Evolutionary conservation across 2,797 vertebrate genomes (phyloP).

Genomic region (Spheniscus humboldti): DNA sequence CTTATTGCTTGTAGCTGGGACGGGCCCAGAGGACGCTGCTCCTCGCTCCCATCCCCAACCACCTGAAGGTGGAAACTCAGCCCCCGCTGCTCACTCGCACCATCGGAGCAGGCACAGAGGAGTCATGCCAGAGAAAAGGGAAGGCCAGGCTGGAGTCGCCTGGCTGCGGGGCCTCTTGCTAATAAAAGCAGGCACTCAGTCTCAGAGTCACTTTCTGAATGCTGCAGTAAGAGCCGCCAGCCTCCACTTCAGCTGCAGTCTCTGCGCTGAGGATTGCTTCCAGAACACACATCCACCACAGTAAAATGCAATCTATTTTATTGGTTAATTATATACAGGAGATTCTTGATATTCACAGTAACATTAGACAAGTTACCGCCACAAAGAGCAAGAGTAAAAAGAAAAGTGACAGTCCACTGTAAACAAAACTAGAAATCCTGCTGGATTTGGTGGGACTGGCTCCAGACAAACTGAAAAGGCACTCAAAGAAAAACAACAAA

Average conservation of each 20-base stretch:
- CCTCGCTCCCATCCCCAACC: not conserved
- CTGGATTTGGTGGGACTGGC: not conserved
- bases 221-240: not conserved
- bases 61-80: not conserved
- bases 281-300: not conserved
- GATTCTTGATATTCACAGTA: conserved; percentile 35
- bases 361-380: not conserved
- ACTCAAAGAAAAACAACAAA: not conserved
- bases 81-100: too few relatives aligned
- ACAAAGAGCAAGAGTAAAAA: conserved; percentile 4
- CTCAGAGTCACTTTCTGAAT: not conserved
- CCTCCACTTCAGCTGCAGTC: not conserved
- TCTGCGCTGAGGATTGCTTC: not conserved
- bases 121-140: too few relatives aligned
- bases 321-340: conserved; percentile 58
- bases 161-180: too few relatives aligned
- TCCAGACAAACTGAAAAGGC: conserved; percentile 24
- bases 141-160: not conserved
- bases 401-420: conserved; percentile 36
- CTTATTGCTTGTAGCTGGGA: not conserved
- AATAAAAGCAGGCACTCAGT: not conserved
- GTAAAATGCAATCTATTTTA: conserved; percentile 57
- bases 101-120: too few relatives aligned
- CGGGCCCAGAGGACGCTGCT: not conserved
- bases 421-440: conserved; percentile 28